These are phyloP conservation scores for Melangyna quadrimaculata DNA, from an alignment of 2,888 invertebrate genomes.

Conservation along the genomic window DNA sequence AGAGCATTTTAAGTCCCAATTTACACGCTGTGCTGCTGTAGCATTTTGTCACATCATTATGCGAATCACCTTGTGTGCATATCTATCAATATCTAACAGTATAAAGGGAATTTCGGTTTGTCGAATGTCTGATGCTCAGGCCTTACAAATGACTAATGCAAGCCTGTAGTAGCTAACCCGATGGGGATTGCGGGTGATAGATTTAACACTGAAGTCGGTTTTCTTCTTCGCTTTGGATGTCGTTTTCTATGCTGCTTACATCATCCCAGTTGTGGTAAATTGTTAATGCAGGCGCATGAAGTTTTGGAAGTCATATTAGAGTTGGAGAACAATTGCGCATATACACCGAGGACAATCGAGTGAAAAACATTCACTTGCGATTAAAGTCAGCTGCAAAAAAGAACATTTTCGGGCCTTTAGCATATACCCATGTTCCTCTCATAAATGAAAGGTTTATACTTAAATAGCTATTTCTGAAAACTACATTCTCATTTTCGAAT, in stretches of 20 bases:
- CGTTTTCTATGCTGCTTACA: conserved; percentile 56
- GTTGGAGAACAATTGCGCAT: conserved; percentile 28
- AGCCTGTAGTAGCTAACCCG: not conserved
- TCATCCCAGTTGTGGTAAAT: conserved; percentile 47
- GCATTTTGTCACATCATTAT: too few species aligned
- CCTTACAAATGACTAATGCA: not conserved
- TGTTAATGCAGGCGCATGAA: not conserved
- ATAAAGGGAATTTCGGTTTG: too few species aligned
- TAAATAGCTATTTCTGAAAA: conserved; percentile 16
- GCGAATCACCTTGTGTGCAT: too few species aligned
- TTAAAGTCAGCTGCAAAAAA: not conserved
- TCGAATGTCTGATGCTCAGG: not conserved
- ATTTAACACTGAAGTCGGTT: conserved; percentile 45
- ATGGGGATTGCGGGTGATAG: conserved; percentile 57
- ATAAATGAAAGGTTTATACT: not conserved
- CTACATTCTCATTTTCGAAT: conserved; percentile 22
- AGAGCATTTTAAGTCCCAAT: too few species aligned
- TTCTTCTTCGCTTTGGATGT: conserved; percentile 6
- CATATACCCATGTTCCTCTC: not conserved
- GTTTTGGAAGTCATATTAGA: conserved; percentile 12
- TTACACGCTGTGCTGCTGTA: too few species aligned
- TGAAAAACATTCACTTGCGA: conserved; percentile 57
- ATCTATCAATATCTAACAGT: too few species aligned
- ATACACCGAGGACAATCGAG: conserved; percentile 42
- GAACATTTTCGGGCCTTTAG: not conserved